Conservation (phyloP, 2,797 vertebrate species). For the Vespertilio murinus region DNA sequence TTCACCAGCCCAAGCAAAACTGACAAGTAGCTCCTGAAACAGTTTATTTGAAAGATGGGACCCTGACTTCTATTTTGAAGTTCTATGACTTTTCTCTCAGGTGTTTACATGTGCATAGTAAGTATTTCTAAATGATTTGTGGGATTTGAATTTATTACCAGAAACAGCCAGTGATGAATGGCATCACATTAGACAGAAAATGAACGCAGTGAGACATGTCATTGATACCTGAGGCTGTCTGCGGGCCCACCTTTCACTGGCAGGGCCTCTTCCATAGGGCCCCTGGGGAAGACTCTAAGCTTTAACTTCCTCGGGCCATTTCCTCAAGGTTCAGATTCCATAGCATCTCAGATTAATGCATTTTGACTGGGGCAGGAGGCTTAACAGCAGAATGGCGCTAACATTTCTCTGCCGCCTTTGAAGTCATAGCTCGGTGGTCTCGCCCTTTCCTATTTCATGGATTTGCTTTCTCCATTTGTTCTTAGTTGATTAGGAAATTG, state of each 20-base stretch:
- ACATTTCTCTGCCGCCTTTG: constrained; percentile 58
- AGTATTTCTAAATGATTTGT: neutral
- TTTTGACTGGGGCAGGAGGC: constrained; percentile 18
- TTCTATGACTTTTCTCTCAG: neutral
- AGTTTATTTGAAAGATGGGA: neutral
- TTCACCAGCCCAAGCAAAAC: neutral
- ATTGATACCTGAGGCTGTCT: neutral
- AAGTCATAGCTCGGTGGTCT: constrained; percentile 72
- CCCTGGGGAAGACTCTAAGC: neutral
- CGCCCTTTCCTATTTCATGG: constrained; percentile 78
- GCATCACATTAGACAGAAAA: neutral
- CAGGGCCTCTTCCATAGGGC: neutral
- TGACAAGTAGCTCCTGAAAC: neutral
- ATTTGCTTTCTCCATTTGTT: constrained; percentile 79
- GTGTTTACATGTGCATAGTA: neutral
- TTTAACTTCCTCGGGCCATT: constrained; percentile 30
- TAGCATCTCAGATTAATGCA: constrained; percentile 46
- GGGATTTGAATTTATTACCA: neutral
- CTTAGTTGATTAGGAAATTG: constrained; percentile 80
- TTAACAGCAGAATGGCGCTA: neutral
- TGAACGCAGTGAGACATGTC: neutral
- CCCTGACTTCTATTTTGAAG: neutral
- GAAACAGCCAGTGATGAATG: neutral
- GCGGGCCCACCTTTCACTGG: neutral
- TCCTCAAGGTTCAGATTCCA: constrained; percentile 39